Evolutionary conservation across 2,113 vertebrate genomes (phyloP), one percentile per base, ranked within the genome.

Genomic region (Rissa tridactyla): DNA sequence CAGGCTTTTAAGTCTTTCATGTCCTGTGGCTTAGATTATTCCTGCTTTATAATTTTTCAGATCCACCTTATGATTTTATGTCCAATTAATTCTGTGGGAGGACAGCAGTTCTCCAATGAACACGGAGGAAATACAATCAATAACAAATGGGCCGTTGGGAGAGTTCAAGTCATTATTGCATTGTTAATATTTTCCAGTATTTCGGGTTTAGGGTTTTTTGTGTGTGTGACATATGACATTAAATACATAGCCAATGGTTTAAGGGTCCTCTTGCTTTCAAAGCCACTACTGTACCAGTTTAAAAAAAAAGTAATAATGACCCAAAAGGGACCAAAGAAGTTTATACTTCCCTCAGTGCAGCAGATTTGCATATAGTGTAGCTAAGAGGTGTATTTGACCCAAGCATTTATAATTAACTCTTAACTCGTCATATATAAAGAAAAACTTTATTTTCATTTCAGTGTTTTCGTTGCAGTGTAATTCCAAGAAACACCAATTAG

Each of bases 11-110:
- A 88, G 55, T 69, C 61, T 79, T 68, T 86, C n/a, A 32, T 82
- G 42, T 86, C 76, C 76, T 27, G 44, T 65, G 55, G 27, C 21
- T 88, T 81, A 96, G 58, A 84, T 86, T 78, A 77, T 61, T 90
- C 64, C 66, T 85, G 69, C 51, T 76, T 95, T 73, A 73, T 34
- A 76, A 85, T 90, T 95, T 95, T 90, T 97, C 76, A 94, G 30
- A 94, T 78, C 34, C n/a, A 9, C 69, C n/a, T 78, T 96, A 78
- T 64, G 51, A 87, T 70, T 97, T 91, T 73, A 51, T 65, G 68
- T 95, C 42, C 22, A 94, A 82, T 95, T 97, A 96, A 97, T 95
- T 95, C 54, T 77, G 65, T 64, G 83, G 77, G 81, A 92, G 77
- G 68, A 95, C 55, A 88, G 66, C 30, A 92, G 84, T 36, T 94